Conservation (phyloP, 2,888 invertebrate species). For the Hirudinaria manillensis region DNA sequence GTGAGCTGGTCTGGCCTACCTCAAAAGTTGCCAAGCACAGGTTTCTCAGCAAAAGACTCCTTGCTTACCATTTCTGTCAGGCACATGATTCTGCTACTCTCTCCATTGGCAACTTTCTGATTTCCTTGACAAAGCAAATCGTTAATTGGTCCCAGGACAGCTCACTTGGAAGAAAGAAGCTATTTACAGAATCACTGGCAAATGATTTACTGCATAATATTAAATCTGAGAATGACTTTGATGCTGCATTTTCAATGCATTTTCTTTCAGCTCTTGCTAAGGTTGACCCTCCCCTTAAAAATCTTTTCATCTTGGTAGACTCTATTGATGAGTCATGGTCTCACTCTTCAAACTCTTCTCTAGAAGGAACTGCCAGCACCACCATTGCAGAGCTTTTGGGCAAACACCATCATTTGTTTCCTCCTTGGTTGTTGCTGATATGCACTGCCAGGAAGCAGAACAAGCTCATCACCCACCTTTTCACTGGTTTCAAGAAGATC, state of each 20-base stretch:
- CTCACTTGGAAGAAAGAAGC: neutral
- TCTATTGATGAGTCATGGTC: constrained; percentile 71
- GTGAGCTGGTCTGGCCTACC: constrained; percentile 62
- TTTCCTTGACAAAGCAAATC: constrained; percentile 61
- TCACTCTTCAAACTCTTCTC: neutral
- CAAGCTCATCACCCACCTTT: constrained; percentile 69
- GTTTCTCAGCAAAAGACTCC: constrained; percentile 68
- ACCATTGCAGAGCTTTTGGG: constrained; percentile 67
- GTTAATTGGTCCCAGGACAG: constrained; percentile 52
- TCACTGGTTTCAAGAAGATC: constrained; percentile 74
- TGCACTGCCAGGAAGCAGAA: constrained; percentile 75
- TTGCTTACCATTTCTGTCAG: constrained; percentile 75
- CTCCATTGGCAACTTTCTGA: constrained; percentile 75
- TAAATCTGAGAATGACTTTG: constrained; percentile 69
- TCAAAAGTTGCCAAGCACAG: constrained; percentile 56
- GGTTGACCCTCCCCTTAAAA: constrained; percentile 70
- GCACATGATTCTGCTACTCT: constrained; percentile 62
- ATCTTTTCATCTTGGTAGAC: constrained; percentile 78
- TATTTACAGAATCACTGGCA: constrained; percentile 12
- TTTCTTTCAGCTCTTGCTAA: constrained; percentile 70
- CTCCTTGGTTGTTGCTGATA: constrained; percentile 83
- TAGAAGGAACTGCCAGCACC: constrained; percentile 39
- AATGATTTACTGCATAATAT: constrained; percentile 2
- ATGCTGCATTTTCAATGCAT: constrained; percentile 82
- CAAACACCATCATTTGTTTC: constrained; percentile 81